A percentile compares a stretch with the other conserved stretches of the same genome.
These are phyloP conservation scores for Drosophila leontia DNA, from an alignment of 1,140 invertebrate species.

Conservation along the genomic window DNA sequence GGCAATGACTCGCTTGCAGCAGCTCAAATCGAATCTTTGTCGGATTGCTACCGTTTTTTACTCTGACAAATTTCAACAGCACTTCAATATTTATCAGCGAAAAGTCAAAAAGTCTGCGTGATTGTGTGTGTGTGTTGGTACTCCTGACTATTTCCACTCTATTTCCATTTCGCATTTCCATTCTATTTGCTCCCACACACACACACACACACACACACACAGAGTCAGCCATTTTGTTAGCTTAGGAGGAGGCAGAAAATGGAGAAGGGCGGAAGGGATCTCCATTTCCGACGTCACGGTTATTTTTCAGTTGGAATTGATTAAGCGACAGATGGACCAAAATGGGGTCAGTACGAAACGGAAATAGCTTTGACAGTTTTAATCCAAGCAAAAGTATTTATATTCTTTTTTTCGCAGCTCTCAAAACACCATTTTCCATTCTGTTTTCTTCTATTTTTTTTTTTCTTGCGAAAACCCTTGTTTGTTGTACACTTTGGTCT, in stretches of 20 bases:
- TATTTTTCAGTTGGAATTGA: conserved; percentile 68
- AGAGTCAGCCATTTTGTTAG: conserved; percentile 15
- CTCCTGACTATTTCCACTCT: conserved; percentile 48
- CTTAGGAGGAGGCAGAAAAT: conserved; percentile 8
- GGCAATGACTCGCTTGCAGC: conserved; percentile 30
- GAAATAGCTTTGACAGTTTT: conserved; percentile 74
- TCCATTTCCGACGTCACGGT: conserved; percentile 62
- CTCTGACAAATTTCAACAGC: conserved; percentile 51
- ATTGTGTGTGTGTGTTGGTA: neutral
- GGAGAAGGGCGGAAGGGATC: conserved; percentile 22
- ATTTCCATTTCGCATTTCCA: conserved; percentile 53
- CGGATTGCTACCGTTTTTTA: conserved; percentile 17
- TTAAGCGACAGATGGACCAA: conserved; percentile 55
- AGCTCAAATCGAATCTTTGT: conserved; percentile 24
- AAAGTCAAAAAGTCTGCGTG: conserved; percentile 43
- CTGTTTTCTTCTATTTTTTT: no score
- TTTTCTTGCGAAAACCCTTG: neutral
- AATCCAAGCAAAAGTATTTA: conserved; percentile 43
- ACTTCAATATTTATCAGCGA: conserved; percentile 52
- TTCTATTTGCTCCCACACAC: conserved; percentile 37
- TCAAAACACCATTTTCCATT: neutral
- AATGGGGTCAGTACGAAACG: conserved; percentile 55
- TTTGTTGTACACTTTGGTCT: conserved; percentile 1
- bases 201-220: conserved; percentile 10
- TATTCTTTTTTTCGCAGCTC: conserved; percentile 33